Conservation (phyloP, 92 coral and sea anemone genomes). For the Actinostola sp. region DNA sequence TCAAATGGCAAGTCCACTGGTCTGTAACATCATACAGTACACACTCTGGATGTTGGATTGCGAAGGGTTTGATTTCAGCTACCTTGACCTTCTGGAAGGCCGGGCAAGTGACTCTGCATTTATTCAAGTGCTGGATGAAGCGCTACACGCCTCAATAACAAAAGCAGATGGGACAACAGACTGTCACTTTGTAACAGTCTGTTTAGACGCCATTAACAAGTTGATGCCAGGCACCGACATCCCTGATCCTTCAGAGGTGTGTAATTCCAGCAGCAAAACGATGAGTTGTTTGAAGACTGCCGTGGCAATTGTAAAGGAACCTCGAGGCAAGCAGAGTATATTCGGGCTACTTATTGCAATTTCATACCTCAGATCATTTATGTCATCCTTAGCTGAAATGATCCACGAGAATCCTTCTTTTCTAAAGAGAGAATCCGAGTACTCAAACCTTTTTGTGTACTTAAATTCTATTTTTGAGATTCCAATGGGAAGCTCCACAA, state of each 20-base stretch:
- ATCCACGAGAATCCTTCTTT: constrained; percentile 26
- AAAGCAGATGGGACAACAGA: constrained; percentile 25
- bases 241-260: constrained; percentile 30
- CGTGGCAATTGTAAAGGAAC: constrained; percentile 28
- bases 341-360: constrained; percentile 58
- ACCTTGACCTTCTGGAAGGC: constrained; percentile 54
- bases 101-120: constrained; percentile 20
- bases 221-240: constrained; percentile 57
- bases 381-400: constrained; percentile 53
- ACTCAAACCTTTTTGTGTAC: constrained; percentile 53
- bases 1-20: constrained; percentile 49
- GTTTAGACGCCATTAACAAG: constrained; percentile 64
- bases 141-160: not conserved
- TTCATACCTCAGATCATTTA: constrained; percentile 69
- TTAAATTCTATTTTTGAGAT: constrained; percentile 46
- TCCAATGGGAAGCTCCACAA: constrained; percentile 11
- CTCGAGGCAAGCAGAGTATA: constrained; percentile 33
- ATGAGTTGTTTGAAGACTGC: constrained; percentile 48
- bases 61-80: constrained; percentile 75
- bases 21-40: constrained; percentile 36
- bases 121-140: constrained; percentile 27
- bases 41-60: not conserved
- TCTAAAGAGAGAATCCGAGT: constrained; percentile 32
- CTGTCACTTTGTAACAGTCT: constrained; percentile 63
- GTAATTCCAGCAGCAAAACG: constrained; percentile 33